phyloP scores from a whole-genome alignment of 2,888 invertebrate genomes.

The Synanthedon andrenaeformis region DNA sequence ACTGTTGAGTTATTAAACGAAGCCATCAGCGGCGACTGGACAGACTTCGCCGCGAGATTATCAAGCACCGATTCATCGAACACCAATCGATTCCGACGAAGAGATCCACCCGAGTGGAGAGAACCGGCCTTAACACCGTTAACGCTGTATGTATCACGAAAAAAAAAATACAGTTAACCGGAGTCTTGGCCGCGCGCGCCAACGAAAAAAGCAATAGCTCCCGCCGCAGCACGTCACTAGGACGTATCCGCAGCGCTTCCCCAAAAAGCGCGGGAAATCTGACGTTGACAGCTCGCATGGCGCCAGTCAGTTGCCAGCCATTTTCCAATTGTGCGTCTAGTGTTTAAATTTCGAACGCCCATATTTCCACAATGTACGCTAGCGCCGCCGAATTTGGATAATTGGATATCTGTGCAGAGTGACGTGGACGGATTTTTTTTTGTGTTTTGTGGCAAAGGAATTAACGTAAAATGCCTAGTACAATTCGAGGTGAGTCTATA shows the following conservation, averaged over 20 bases:
- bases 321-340: not conserved
- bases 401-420: conserved; percentile 18
- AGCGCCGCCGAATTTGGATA: conserved; percentile 33
- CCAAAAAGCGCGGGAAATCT: conserved; percentile 26
- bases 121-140: conserved; percentile 58
- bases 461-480: conserved; percentile 60
- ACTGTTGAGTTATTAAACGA: no score
- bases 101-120: conserved; percentile 29
- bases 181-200: conserved; percentile 38
- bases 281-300: conserved; percentile 45
- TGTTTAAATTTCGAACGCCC: conserved; percentile 4
- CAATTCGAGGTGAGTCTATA: conserved; percentile 56
- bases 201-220: conserved; percentile 59
- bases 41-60: conserved; percentile 12
- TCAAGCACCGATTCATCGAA: conserved; percentile 23
- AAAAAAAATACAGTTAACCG: conserved; percentile 66
- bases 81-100: conserved; percentile 26
- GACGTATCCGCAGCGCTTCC: conserved; percentile 40
- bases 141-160: conserved; percentile 52
- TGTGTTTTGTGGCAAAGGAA: conserved; percentile 27
- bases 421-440: conserved; percentile 26
- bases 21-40: no score
- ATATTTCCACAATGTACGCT: conserved; percentile 9
- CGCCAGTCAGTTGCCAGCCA: conserved; percentile 15
- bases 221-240: conserved; percentile 47